Conservation (phyloP, 2,888 invertebrate species). For the Xylocampa areola region DNA sequence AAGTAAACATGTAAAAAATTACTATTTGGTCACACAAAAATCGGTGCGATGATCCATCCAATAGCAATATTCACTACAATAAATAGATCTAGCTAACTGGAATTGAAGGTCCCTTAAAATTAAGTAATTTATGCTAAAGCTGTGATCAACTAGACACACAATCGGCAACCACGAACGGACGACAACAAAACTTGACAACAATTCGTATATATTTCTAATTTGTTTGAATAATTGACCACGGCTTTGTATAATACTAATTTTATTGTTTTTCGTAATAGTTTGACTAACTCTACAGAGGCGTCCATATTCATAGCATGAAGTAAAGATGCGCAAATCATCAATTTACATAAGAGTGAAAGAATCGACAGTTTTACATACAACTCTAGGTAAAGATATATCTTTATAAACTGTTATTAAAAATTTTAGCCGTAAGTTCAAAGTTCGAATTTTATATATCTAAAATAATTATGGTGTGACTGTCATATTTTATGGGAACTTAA, state of each 20-base stretch:
- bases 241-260: slow-evolving; percentile 86
- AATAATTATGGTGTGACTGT: slow-evolving; percentile 71
- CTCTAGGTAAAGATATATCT: slow-evolving; percentile 79
- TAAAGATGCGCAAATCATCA: slow-evolving; percentile 86
- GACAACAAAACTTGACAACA: slow-evolving; percentile 55
- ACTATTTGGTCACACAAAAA: slow-evolving; percentile 87
- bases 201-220: slow-evolving; percentile 55
- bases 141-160: slow-evolving; percentile 83
- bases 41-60: slow-evolving; percentile 81
- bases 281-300: slow-evolving; percentile 88
- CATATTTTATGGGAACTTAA: slow-evolving; percentile 86
- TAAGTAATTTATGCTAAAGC: slow-evolving; percentile 86
- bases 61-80: slow-evolving; percentile 85
- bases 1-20: slow-evolving; percentile 86
- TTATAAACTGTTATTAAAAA: slow-evolving; percentile 77
- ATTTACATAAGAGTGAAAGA: slow-evolving; percentile 83
- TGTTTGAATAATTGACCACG: slow-evolving; percentile 84
- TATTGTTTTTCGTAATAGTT: slow-evolving; percentile 85
- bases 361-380: slow-evolving; percentile 77
- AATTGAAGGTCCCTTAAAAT: slow-evolving; percentile 90
- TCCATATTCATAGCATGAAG: slow-evolving; percentile 87
- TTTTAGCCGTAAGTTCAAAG: slow-evolving; percentile 73
- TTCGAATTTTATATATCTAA: slow-evolving; percentile 77
- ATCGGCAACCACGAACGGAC: slow-evolving; percentile 47
- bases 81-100: slow-evolving; percentile 89